These are phyloP conservation scores for Orthonevra nobilis DNA, from an alignment of 2,888 invertebrate species.

Conservation along the genomic window DNA sequence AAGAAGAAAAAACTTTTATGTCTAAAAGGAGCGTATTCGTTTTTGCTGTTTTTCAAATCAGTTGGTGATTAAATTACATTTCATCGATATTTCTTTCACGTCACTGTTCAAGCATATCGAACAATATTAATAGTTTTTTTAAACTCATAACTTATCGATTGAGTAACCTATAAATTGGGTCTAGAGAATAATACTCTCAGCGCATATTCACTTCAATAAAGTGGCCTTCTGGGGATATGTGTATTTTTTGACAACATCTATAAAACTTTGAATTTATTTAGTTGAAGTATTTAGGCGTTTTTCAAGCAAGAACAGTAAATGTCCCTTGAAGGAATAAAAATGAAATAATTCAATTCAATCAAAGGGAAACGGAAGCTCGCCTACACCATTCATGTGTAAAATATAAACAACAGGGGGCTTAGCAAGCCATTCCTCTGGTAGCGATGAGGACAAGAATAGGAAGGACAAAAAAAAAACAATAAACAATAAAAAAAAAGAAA, in stretches of 20 bases:
- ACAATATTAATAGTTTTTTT: too few relatives aligned
- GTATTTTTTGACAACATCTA: slow-evolving; percentile 32
- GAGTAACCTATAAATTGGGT: slow-evolving; percentile 6
- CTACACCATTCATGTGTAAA: slow-evolving; percentile 60
- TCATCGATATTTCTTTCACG: too few relatives aligned
- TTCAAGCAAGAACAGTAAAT: slow-evolving; percentile 37
- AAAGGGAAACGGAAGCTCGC: slow-evolving; percentile 48
- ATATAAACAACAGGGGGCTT: slow-evolving; percentile 56
- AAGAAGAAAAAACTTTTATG: too few relatives aligned
- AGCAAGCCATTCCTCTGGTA: background rate
- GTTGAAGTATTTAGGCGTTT: slow-evolving; percentile 5
- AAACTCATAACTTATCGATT: slow-evolving; percentile 14
- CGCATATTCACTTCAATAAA: too few relatives aligned
- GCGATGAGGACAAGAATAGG: background rate
- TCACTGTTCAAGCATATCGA: too few relatives aligned
- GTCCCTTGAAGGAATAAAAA: slow-evolving; percentile 25
- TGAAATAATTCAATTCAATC: slow-evolving; percentile 58
- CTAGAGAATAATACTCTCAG: too few relatives aligned
- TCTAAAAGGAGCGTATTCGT: too few relatives aligned
- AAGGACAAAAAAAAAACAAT: background rate
- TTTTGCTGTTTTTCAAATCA: too few relatives aligned
- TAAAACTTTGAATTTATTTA: slow-evolving; percentile 43
- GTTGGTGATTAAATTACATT: too few relatives aligned
- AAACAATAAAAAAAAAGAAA: slow-evolving; percentile 20
- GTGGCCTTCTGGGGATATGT: too few relatives aligned